phyloP scores from a whole-genome alignment of 2,888 invertebrate genomes.

The Pristionchus fissidentatus region DNA sequence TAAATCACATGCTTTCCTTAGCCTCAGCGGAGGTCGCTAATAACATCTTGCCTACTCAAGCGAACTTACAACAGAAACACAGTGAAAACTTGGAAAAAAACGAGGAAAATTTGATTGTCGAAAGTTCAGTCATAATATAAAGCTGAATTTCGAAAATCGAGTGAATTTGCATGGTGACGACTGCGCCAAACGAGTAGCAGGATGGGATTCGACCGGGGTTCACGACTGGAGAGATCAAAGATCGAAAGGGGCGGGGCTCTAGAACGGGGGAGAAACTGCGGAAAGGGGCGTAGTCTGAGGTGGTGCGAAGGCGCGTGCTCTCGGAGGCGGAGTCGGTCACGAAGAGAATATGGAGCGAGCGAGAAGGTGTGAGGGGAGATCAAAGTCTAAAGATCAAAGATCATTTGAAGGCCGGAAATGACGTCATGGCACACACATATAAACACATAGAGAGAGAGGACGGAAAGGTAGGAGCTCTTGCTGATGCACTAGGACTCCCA shows the following conservation, averaged over 20 bases:
- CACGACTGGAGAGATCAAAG: constrained; percentile 18
- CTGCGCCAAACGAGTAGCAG: constrained; percentile 38
- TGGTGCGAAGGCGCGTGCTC: constrained; percentile 42
- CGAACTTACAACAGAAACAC: background rate
- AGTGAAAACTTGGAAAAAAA: background rate
- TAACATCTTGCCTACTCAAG: constrained; percentile 25
- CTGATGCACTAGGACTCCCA: background rate
- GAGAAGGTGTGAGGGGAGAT: constrained; percentile 11
- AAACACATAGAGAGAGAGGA: background rate
- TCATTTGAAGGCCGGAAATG: too few species aligned
- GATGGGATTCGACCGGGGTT: background rate
- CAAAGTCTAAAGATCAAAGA: constrained; percentile 39
- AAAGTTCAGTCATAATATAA: background rate
- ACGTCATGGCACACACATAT: too few species aligned
- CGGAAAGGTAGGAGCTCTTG: background rate
- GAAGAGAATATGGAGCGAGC: constrained; percentile 19
- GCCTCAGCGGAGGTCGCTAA: background rate
- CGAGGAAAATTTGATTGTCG: background rate
- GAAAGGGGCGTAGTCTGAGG: background rate
- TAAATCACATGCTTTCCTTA: too few species aligned
- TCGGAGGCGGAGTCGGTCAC: constrained; percentile 42
- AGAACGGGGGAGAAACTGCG: background rate
- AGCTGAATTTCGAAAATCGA: constrained; percentile 26
- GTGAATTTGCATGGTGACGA: constrained; percentile 41
- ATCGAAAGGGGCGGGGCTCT: constrained; percentile 12